Percentiles rank a stretch among this genome's conserved stretches.
phyloP scores from a whole-genome alignment of 2,888 invertebrate species.

The Drosophila meridionalis region DNA sequence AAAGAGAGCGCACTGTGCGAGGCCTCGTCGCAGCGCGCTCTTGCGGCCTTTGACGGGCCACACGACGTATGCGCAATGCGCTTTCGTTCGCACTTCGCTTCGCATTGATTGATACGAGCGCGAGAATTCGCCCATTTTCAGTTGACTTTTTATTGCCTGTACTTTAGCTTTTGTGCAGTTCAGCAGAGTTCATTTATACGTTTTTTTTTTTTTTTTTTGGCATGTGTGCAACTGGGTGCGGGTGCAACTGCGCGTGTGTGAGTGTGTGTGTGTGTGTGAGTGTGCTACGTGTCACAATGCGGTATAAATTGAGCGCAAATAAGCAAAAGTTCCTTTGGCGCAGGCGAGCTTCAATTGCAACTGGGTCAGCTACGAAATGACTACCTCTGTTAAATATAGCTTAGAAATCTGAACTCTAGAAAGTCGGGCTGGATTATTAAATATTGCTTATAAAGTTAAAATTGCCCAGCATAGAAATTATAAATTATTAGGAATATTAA shows the following conservation, averaged over 20 bases:
- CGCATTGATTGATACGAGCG: slow-evolving; percentile 53
- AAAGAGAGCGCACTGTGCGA: slow-evolving; percentile 19
- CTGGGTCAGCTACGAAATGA: slow-evolving; percentile 31
- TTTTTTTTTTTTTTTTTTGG: slow-evolving; percentile 39
- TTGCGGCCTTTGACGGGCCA: slow-evolving; percentile 35
- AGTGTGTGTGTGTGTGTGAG: neutral
- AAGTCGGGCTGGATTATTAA: neutral
- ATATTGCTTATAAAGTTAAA: neutral
- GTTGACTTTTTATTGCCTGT: slow-evolving; percentile 47
- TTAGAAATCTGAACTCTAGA: neutral
- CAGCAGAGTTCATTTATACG: slow-evolving; percentile 66
- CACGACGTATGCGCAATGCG: slow-evolving; percentile 66
- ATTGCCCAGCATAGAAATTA: neutral
- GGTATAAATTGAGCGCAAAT: slow-evolving; percentile 19
- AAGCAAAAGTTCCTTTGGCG: slow-evolving; percentile 6
- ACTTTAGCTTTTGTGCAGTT: slow-evolving; percentile 62
- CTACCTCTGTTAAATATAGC: neutral
- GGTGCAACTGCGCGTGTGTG: neutral
- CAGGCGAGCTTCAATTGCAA: slow-evolving; percentile 15
- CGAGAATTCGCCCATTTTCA: slow-evolving; percentile 36
- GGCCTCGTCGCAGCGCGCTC: slow-evolving; percentile 19
- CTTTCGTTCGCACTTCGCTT: slow-evolving; percentile 39
- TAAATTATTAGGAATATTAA: neutral
- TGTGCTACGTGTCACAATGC: slow-evolving; percentile 62
- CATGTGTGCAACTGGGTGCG: slow-evolving; percentile 42